Base-by-base conservation (phyloP, 2,797 vertebrate species). In the Oceanodroma leucorhoa region DNA sequence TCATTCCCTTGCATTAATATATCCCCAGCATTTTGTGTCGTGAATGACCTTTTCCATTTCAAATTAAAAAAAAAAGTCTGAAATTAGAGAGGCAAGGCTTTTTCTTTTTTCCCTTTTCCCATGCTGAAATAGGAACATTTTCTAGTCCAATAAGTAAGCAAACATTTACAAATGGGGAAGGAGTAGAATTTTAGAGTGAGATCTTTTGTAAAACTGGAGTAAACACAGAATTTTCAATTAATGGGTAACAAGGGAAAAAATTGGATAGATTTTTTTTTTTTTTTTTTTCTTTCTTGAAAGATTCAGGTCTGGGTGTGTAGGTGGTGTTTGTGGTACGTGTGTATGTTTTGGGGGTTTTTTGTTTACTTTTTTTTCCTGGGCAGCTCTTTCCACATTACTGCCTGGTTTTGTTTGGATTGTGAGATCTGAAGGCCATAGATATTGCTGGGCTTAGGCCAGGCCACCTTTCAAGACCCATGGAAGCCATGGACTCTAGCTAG, bases 1-100 rank as follows among this genome's bases (percentile, higher is more conserved):
- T 93, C 79, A 72, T 93, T 94, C 40, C 14, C 17, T 95, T 96
- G 55, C 87, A 84, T 88, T 94, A 88, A 82, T 80, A 65, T 55
- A 62, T 76, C 32, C 19, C 50, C 32, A 82, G 38, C 18, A 53
- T 76, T 80, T 46, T 67, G 15, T 93, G 11, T 71, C 13, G 3
- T 73, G 77, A 93, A 55, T 86, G 72, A 91, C 64, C 48, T 95
- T 97, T 94, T 66, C 50, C 22, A 71, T 80, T 91, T 91, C 40
- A 73, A 70, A 77, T 58, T 16, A 18, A 55, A 71, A 22, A n/a
- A 45, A 67, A 17, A 32, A 27, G 5, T 40, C 30, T 65, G 18
- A 76, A 84, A 69, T 60, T 55, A 54, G 41, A 50, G 36, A 20
- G n/a, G 30, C 7, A 40, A 55, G 48, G 1, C 3, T 45, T 32